phyloP scores from a whole-genome alignment of 2,113 vertebrate species.

The Riparia riparia region DNA sequence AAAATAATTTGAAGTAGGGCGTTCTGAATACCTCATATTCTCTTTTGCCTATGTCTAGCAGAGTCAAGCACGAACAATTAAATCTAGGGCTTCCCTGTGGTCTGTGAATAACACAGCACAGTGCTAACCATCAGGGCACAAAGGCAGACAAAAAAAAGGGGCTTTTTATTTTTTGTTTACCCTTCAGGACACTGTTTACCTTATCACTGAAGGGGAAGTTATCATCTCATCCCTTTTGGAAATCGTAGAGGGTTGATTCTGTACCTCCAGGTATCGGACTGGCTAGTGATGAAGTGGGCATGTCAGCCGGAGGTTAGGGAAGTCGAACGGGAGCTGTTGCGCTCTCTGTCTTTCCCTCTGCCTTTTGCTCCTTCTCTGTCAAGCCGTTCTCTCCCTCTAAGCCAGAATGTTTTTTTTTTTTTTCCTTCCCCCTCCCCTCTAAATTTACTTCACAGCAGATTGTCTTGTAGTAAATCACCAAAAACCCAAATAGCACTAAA shows the following conservation, averaged over 20 bases:
- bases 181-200: constrained; percentile 84
- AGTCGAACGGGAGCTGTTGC: constrained; percentile 51
- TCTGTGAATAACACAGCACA: constrained; percentile 77
- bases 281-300: constrained; percentile 64
- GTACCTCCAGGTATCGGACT: constrained; percentile 52
- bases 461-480: constrained; percentile 89
- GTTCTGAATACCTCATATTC: constrained; percentile 67
- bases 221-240: constrained; percentile 72
- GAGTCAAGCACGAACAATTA: constrained; percentile 78
- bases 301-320: constrained; percentile 58
- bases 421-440: constrained; percentile 73
- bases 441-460: constrained; percentile 90
- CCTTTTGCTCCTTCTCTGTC: constrained; percentile 70
- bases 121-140: constrained; percentile 74
- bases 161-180: constrained; percentile 79
- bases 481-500: constrained; percentile 90
- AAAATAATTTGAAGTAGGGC: constrained; percentile 67
- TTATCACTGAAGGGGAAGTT: constrained; percentile 76
- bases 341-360: constrained; percentile 8
- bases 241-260: constrained; percentile 59
- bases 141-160: constrained; percentile 73
- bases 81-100: constrained; percentile 79
- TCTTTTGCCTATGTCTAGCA: constrained; percentile 70
- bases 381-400: constrained; percentile 64
- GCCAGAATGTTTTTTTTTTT: constrained; percentile 64